phyloP scores from a whole-genome alignment of 2,797 vertebrate species.

The Caiman crocodilus region DNA sequence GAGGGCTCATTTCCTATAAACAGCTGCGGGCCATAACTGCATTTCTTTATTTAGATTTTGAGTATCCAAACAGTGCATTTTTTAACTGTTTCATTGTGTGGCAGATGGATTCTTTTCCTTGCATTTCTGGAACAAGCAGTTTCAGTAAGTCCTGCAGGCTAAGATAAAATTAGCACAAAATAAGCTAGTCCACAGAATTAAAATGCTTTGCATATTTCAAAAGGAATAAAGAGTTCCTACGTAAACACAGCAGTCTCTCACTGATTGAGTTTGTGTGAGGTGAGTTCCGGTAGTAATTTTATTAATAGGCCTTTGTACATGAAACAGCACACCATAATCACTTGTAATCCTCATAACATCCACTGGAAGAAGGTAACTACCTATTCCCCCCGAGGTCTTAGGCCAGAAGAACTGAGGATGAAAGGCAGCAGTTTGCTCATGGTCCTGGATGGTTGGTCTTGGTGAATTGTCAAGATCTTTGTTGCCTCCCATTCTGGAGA shows the following conservation, averaged over 20 bases:
- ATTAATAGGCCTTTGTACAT: not conserved
- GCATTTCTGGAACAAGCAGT: not conserved
- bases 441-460: not conserved
- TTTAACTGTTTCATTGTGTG: not conserved
- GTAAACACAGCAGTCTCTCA: not conserved
- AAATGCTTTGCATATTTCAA: not conserved
- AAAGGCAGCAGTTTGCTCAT: not conserved
- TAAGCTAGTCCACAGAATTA: not conserved
- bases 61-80: not conserved
- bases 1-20: constrained; percentile 10
- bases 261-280: not conserved
- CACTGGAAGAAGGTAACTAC: not conserved
- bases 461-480: too few species aligned
- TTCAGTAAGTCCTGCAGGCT: not conserved
- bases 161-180: not conserved
- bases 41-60: not conserved
- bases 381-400: not conserved
- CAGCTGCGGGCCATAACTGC: not conserved
- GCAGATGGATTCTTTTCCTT: not conserved
- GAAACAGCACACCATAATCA: not conserved
- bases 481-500: too few species aligned
- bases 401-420: not conserved
- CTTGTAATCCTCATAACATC: rapidly evolving
- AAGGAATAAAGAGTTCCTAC: not conserved
- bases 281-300: not conserved